A percentile compares a stretch with the other conserved stretches of the same genome.
These are phyloP conservation scores for Coccyzus lansbergi DNA, from an alignment of 2,797 vertebrate species.

Conservation along the genomic window DNA sequence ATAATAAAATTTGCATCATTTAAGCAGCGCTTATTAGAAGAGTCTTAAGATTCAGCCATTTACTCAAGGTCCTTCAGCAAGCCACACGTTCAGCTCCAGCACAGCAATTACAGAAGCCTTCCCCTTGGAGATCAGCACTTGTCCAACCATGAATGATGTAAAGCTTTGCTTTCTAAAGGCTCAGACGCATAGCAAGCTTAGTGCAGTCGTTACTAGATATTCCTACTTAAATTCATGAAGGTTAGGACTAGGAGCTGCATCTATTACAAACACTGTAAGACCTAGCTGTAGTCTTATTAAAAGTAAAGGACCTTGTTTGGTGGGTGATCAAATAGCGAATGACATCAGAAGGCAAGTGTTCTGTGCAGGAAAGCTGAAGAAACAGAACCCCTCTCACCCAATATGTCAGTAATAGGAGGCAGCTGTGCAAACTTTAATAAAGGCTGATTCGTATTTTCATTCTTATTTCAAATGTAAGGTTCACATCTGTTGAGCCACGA, in stretches of 20 bases:
- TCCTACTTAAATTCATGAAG: not conserved
- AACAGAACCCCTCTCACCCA: not conserved
- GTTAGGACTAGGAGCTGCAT: not conserved
- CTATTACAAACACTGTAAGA: not conserved
- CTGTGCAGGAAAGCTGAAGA: not conserved
- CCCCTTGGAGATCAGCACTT: not conserved
- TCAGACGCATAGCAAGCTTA: not conserved
- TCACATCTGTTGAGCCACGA: constrained; percentile 21
- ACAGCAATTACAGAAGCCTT: not conserved
- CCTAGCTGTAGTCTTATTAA: not conserved
- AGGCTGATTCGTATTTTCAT: not conserved
- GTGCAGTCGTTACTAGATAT: not conserved
- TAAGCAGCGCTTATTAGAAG: not conserved
- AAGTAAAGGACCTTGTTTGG: not conserved
- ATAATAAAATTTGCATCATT: not conserved
- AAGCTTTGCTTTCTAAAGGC: not conserved
- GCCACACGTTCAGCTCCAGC: not conserved
- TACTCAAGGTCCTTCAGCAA: not conserved
- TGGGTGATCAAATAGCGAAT: not conserved
- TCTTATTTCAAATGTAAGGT: not conserved
- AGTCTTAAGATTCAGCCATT: not conserved
- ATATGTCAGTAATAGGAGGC: not conserved
- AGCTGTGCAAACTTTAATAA: constrained; percentile 28
- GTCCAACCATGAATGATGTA: not conserved
- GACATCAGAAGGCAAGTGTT: not conserved